Percentiles rank a stretch among this genome's conserved stretches.
phyloP scores from a whole-genome alignment of 2,113 vertebrate genomes.

The Pedionomus torquatus region DNA sequence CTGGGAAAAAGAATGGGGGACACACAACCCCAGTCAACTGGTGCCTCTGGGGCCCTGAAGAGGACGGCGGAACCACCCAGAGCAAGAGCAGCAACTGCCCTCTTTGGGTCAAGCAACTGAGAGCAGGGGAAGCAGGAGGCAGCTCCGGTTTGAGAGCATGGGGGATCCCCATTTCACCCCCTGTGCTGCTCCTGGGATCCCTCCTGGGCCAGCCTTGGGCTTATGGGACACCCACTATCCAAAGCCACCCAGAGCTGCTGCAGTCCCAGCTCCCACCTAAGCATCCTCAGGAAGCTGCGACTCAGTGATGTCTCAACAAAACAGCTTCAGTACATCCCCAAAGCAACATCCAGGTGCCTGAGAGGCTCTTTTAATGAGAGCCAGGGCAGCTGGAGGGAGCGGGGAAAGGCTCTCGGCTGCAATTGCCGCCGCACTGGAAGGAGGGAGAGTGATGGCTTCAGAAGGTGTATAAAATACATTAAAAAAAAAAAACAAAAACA shows the following conservation, averaged over 20 bases:
- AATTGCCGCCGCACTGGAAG: not conserved
- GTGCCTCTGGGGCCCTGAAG: rapidly evolving
- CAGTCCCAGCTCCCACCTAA: not conserved
- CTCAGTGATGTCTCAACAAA: not conserved
- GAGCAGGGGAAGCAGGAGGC: not conserved
- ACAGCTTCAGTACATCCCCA: not conserved
- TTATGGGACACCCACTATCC: not conserved
- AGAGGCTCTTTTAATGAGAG: not conserved
- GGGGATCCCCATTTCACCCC: not conserved
- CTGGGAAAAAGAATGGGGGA: not conserved
- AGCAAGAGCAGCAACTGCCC: not conserved
- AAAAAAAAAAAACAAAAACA: no score
- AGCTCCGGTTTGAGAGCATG: rapidly evolving
- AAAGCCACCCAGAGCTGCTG: not conserved
- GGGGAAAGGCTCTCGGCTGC: not conserved
- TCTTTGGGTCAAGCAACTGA: not conserved
- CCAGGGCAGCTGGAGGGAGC: not conserved
- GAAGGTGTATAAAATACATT: not conserved
- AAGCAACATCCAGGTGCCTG: not conserved
- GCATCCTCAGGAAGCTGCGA: slow-evolving; percentile 14
- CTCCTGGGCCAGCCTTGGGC: not conserved
- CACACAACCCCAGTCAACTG: not conserved
- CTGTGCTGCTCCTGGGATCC: not conserved
- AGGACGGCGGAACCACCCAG: not conserved
- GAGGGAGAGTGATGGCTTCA: not conserved